Evolutionary conservation across 1,140 invertebrate species (phyloP), one percentile per base, ranked within the genome.

Genomic region (Scaptomyza pallida): DNA sequence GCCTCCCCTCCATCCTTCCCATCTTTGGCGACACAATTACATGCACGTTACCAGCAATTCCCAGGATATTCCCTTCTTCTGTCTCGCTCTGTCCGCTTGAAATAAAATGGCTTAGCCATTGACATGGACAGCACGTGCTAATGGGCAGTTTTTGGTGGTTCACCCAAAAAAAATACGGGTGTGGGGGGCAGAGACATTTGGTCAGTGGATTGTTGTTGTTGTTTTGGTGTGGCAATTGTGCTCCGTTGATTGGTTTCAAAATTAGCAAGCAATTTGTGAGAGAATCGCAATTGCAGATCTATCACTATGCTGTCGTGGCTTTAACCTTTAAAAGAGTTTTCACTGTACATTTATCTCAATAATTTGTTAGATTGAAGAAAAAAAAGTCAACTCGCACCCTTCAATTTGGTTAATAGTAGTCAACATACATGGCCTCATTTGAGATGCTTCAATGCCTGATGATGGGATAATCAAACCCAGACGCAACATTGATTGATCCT

Each of bases 11-110:
- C n/a, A n/a, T n/a, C n/a, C 35, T 10, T 44, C 45, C 40, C 57
- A 33, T 77, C 76, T 61, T 73, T 55, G 70, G 82, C 67, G 80
- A 86, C 82, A 81, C 82, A 86, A 85, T 86, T 85, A 85, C 81
- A 86, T 74, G 77, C 81, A 71, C 77, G 77, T 61, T 81, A 68
- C 51, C 43, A 56, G 15, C 40, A 30, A 17, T 57, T 57, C 15
- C 40, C 19, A 8, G 12, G 3, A 12, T 12, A 13, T 35, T 10
- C 17, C 16, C 30, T 9, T 9, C 50, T 6, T 15, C 5, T n/a
- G 30, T 2, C 26, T 23, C 33, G n/a, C 23, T 3, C 43, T 48
- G 35, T 54, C 23, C 17, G 9, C 21, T 15, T 37, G 55, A 13
- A 45, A 67, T 54, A 71, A 83, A 62, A 61, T 76, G 80, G 67